These are phyloP conservation scores for Neodontobutis hainanensis DNA, from an alignment of 2,113 vertebrate species.

Conservation along the genomic window DNA sequence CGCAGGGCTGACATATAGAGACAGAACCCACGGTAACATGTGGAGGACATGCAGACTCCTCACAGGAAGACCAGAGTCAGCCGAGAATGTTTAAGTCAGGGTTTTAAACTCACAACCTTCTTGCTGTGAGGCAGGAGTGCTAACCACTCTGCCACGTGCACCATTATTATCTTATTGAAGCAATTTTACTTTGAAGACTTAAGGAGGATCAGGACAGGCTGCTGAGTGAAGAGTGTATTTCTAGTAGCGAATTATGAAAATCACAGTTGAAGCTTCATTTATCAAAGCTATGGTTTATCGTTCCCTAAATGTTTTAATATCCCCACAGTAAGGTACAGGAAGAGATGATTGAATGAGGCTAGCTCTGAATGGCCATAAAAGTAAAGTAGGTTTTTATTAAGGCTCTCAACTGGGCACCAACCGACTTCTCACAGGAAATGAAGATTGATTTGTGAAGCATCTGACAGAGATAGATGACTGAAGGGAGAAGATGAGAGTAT, in stretches of 20 bases:
- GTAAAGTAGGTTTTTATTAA: constrained; percentile 54
- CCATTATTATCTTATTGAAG: constrained; percentile 22
- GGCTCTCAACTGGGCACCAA: constrained; percentile 28
- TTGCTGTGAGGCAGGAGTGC: too few relatives aligned
- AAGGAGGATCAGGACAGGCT: constrained; percentile 23
- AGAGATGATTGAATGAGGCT: constrained; percentile 44
- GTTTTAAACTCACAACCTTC: too few relatives aligned
- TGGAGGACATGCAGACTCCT: too few relatives aligned
- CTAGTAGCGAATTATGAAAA: constrained; percentile 33
- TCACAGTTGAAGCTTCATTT: constrained; percentile 25
- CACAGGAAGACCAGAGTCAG: too few relatives aligned
- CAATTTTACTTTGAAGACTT: constrained; percentile 38
- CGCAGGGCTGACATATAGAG: too few relatives aligned
- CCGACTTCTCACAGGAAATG: constrained; percentile 35
- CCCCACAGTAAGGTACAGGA: constrained; percentile 17
- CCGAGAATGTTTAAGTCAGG: too few relatives aligned
- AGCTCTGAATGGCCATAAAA: constrained; percentile 37
- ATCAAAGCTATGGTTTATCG: constrained; percentile 14
- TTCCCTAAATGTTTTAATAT: constrained; percentile 37
- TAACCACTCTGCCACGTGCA: too few relatives aligned
- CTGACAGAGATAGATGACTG: constrained; percentile 22
- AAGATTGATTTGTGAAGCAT: constrained; percentile 30
- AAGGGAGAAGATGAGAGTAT: constrained; percentile 17
- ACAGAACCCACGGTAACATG: too few relatives aligned
- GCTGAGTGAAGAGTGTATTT: constrained; percentile 13